phyloP scores from a whole-genome alignment of 2,113 vertebrate genomes.

The Heterocephalus glaber region DNA sequence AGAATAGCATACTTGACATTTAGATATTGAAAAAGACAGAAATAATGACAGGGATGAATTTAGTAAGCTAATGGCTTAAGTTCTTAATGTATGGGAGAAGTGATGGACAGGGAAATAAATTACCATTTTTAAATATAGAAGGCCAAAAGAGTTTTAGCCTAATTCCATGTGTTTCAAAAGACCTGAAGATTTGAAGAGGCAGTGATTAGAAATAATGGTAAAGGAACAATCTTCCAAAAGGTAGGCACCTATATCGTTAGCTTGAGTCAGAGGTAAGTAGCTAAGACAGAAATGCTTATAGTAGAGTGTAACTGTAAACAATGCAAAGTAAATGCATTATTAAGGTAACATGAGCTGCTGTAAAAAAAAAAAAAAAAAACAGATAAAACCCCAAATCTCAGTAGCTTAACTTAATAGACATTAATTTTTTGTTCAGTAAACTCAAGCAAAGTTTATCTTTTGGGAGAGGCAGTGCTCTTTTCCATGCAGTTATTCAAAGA shows the following conservation, averaged over 20 bases:
- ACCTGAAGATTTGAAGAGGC: neutral
- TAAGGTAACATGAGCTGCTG: neutral
- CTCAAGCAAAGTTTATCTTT: slow-evolving; percentile 9
- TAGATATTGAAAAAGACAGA: neutral
- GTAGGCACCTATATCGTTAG: neutral
- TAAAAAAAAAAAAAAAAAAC: neutral
- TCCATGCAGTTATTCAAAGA: neutral
- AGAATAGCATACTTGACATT: neutral
- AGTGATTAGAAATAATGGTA: neutral
- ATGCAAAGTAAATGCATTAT: neutral
- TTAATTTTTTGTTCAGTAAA: slow-evolving; percentile 34
- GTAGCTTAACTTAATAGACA: neutral
- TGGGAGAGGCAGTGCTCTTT: neutral
- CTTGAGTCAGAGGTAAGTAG: neutral
- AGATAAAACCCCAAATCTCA: neutral
- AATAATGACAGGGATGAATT: neutral
- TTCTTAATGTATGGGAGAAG: neutral
- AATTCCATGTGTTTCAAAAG: neutral
- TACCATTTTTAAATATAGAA: neutral
- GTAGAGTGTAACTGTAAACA: neutral
- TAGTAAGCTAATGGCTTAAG: neutral
- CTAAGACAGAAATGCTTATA: neutral
- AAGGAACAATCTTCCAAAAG: neutral
- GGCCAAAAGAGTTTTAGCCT: neutral
- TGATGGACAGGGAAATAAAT: neutral